Percentiles rank a stretch among this genome's conserved stretches.
Conservation (phyloP, 2,888 invertebrate genomes). For the Cerastoderma edule region DNA sequence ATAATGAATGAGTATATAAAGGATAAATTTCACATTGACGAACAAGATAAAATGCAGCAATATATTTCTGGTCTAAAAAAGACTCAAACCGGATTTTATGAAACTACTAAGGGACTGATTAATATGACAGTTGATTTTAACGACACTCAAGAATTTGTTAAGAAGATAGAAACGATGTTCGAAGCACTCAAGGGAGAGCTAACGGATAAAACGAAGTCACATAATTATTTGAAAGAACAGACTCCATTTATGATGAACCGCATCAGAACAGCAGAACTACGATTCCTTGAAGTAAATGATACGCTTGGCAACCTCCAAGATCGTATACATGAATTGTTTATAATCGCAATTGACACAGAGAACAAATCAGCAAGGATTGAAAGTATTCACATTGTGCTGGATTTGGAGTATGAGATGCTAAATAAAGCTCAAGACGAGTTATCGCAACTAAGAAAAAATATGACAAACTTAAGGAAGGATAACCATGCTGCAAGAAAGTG, state of each 20-base stretch:
- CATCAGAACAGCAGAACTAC: not conserved
- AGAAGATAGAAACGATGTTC: not conserved
- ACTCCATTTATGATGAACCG: not conserved
- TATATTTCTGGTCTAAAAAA: constrained; percentile 4
- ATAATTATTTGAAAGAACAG: not conserved
- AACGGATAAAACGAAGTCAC: not conserved
- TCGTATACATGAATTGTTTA: not conserved
- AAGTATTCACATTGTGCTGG: not conserved
- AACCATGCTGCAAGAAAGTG: not conserved
- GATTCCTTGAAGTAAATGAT: not conserved
- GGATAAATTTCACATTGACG: not conserved
- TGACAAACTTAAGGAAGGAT: not conserved
- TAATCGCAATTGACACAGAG: not conserved
- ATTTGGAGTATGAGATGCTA: not conserved
- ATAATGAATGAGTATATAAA: not conserved
- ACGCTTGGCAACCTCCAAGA: not conserved
- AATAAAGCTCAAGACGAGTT: not conserved
- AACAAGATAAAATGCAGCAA: not conserved
- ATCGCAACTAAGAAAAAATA: not conserved
- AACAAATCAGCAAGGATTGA: not conserved
- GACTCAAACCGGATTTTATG: not conserved
- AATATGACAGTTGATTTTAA: not conserved
- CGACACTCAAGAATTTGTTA: not conserved
- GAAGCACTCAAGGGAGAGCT: not conserved
- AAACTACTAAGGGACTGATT: not conserved